phyloP scores from a whole-genome alignment of 2,797 vertebrate genomes.

The Phoxinus dragarum region DNA sequence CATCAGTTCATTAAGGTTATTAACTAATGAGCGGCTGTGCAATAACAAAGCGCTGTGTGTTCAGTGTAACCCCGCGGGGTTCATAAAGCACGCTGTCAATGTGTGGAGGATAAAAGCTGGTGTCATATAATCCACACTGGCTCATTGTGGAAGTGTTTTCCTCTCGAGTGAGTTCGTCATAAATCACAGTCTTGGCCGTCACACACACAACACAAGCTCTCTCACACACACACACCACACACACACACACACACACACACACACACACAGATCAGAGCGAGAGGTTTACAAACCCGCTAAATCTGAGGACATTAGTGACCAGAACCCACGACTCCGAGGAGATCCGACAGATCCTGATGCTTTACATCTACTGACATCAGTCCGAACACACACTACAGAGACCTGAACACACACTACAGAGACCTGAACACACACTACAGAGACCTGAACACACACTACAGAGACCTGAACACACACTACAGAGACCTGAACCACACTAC shows the following conservation, averaged over 20 bases:
- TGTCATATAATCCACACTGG: slow-evolving; percentile 33
- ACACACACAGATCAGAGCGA: slow-evolving; percentile 28
- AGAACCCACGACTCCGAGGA: too few relatives aligned
- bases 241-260: too few relatives aligned
- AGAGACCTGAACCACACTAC: too few relatives aligned
- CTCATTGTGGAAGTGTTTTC: slow-evolving; percentile 34
- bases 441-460: too few relatives aligned
- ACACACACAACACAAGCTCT: slow-evolving; percentile 26
- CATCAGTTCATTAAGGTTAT: neutral
- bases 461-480: too few relatives aligned
- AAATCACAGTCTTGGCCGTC: slow-evolving; percentile 42
- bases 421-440: too few relatives aligned
- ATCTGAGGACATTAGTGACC: too few relatives aligned
- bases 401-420: too few relatives aligned
- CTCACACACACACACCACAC: neutral
- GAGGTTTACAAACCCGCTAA: slow-evolving; percentile 18
- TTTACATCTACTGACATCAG: too few relatives aligned
- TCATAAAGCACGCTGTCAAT: slow-evolving; percentile 40
- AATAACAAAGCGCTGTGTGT: neutral
- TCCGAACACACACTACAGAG: too few relatives aligned
- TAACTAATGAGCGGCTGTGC: slow-evolving; percentile 6
- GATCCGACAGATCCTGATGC: too few relatives aligned
- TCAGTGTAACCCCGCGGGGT: neutral
- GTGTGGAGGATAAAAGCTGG: slow-evolving; percentile 21
- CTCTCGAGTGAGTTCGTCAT: slow-evolving; percentile 45